Conservation (phyloP, 2,888 invertebrate genomes). For the Mesochorus sp. region DNA sequence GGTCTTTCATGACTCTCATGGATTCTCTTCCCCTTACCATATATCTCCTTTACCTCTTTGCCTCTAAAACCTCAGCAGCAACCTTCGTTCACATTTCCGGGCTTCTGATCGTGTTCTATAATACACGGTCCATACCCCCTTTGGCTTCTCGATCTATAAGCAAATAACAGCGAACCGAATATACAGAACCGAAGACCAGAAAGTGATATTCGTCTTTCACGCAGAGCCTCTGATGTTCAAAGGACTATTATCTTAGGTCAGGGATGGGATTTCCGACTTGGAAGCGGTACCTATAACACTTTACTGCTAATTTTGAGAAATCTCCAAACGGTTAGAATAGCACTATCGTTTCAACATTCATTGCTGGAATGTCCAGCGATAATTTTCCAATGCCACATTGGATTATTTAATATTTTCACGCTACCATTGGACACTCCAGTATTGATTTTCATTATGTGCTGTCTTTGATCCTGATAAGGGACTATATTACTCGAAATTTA, state of each 20-base stretch:
- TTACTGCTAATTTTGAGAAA: conserved; percentile 70
- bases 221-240: conserved; percentile 67
- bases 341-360: too few species aligned
- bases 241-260: conserved; percentile 75
- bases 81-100: conserved; percentile 49
- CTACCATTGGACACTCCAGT: too few species aligned
- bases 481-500: conserved; percentile 16
- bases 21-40: conserved; percentile 35
- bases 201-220: conserved; percentile 53
- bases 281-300: too few species aligned
- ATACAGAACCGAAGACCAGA: conserved; percentile 65
- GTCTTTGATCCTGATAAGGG: conserved; percentile 60
- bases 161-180: conserved; percentile 31
- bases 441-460: too few species aligned
- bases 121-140: conserved; percentile 39
- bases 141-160: conserved; percentile 60
- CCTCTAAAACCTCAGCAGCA: conserved; percentile 62
- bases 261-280: conserved; percentile 38
- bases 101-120: conserved; percentile 33
- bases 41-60: conserved; percentile 60
- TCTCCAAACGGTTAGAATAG: conserved; percentile 63
- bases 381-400: too few species aligned
- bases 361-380: conserved; percentile 52
- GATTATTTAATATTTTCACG: too few species aligned
- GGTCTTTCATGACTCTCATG: conserved; percentile 42